Base-by-base conservation (phyloP, 2,113 vertebrate genomes). In the Catharus fuscescens region DNA sequence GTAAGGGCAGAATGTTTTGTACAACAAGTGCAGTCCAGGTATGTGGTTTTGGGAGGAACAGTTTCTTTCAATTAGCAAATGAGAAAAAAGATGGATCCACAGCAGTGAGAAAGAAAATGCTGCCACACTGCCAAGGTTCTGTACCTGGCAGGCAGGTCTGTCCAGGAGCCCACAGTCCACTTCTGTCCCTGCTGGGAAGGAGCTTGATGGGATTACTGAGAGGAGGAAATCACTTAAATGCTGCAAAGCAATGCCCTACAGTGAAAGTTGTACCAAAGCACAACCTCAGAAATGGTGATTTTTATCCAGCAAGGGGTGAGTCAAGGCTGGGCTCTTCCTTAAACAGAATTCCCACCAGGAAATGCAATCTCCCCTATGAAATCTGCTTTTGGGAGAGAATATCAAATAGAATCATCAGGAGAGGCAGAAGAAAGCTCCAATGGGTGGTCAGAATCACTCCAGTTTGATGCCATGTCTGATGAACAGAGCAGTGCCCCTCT, bases 211-310 rank as follows among this genome's bases (percentile, higher is more conserved):
- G 29, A 74, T 40, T 59, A n/a, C 0, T 48, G 56, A 81, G 34
- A 50, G 72, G 38, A 50, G 29, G 40, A 81, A 67, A 59, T 12
- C 13, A 59, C 54, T 67, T 18, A 24, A 74, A 54, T 20, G 18
- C 4, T 36, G 38, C 54, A 65, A 10, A 11, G 36, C 45, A 12
- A 26, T 8, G 56, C 25, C 65, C 47, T 26, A 3, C 54, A 45
- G n/a, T 8, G 26, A 18, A 23, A 92, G 78, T 4, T 12, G 64
- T 7, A 56, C 47, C 54, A 31, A n/a, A 64, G 57, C 52, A 56
- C 0, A 0, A 45, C 42, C 48, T 31, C 47, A 42, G 1, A 5
- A 3, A 47, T 0, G 31, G 56, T 50, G 47, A 48, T 36, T 86
- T 70, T 91, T 59, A 71, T 23, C 65, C 78, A 86, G 56, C 64